Percentiles rank a stretch among this genome's conserved stretches.
phyloP scores from a whole-genome alignment of 2,888 invertebrate species.

The Perithous albicinctus region DNA sequence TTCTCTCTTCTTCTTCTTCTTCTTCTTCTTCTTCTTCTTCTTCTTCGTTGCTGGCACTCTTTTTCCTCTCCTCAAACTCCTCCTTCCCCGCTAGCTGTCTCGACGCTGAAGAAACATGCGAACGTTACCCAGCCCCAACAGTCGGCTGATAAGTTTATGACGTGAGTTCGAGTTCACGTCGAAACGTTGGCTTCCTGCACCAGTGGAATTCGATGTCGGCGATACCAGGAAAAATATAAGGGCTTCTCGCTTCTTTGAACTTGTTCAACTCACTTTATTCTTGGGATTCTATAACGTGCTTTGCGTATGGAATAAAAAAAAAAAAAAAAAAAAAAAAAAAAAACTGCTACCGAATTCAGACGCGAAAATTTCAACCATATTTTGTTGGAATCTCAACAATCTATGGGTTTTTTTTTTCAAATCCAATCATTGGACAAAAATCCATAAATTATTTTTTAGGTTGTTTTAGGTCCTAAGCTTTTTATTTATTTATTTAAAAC shows the following conservation, averaged over 20 bases:
- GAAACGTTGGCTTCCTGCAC: conserved; percentile 43
- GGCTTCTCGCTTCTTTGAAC: conserved; percentile 1
- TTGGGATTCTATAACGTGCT: conserved; percentile 31
- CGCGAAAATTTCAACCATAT: no score
- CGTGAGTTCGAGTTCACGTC: conserved; percentile 14
- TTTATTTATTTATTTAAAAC: not conserved
- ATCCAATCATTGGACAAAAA: not conserved
- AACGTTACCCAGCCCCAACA: conserved; percentile 6
- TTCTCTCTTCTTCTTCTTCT: not conserved
- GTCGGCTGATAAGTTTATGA: conserved; percentile 58
- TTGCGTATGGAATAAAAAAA: conserved; percentile 10
- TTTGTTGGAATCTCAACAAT: no score
- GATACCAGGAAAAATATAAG: conserved; percentile 60
- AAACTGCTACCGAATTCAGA: no score
- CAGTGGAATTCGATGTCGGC: conserved; percentile 40
- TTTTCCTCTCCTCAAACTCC: conserved; percentile 7
- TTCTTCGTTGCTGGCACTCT: not conserved
- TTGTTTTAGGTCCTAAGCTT: no score
- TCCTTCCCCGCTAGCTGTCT: not conserved
- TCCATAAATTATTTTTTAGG: not conserved
- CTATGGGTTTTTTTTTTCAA: no score
- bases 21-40: not conserved
- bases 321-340: no score
- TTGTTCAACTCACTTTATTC: not conserved
- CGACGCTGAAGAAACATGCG: conserved; percentile 11